Evolutionary conservation across 2,888 invertebrate genomes (phyloP).

Genomic region (Clusia tigrina): DNA sequence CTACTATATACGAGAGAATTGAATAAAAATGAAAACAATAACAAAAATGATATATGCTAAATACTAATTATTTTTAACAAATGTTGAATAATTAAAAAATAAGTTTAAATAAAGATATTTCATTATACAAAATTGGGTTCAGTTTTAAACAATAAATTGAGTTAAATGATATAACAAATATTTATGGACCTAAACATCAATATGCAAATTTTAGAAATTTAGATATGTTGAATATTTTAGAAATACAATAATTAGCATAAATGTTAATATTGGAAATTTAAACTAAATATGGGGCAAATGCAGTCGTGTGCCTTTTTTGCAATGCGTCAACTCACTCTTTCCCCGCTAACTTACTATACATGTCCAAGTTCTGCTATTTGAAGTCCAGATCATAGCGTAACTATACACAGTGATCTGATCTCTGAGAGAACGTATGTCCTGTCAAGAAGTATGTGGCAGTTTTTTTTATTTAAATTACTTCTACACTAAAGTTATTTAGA

Average conservation of each 20-base stretch:
- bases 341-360: no score
- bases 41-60: not conserved
- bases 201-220: not conserved
- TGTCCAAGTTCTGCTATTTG: no score
- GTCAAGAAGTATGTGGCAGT: no score
- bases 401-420: no score
- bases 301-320: no score
- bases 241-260: not conserved
- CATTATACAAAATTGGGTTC: not conserved
- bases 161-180: not conserved
- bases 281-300: not conserved
- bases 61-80: slow-evolving; percentile 8
- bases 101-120: not conserved
- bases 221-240: slow-evolving; percentile 28
- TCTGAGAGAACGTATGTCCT: no score
- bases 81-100: not conserved
- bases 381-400: no score
- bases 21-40: no score
- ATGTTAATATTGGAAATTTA: not conserved
- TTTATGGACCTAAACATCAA: not conserved
- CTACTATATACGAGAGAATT: no score
- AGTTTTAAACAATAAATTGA: not conserved
- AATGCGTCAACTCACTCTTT: no score
- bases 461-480: no score
- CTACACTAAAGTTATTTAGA: no score